Evolutionary conservation across 1,140 invertebrate genomes (phyloP).

Genomic region (Paracyclopina nana): DNA sequence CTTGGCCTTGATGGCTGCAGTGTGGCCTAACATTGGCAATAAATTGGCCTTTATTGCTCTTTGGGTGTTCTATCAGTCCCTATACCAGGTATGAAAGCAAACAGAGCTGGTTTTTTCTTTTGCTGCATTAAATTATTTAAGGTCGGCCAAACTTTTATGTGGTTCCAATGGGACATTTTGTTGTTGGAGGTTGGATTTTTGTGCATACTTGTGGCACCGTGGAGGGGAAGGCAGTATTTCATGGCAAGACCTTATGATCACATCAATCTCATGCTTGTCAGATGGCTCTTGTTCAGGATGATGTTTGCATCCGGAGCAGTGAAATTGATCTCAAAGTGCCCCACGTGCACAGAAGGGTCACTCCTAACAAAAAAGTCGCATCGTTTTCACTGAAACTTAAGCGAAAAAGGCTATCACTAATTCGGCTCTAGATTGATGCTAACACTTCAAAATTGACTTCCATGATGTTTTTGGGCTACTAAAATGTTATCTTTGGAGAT

Average conservation of each 20-base stretch:
- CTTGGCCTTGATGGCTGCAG: not conserved
- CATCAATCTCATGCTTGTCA: slow-evolving; percentile 46
- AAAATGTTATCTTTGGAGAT: too few species aligned
- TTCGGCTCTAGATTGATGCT: too few species aligned
- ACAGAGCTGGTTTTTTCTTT: too few species aligned
- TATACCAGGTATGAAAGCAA: too few species aligned
- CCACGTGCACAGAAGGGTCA: too few species aligned
- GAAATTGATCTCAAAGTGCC: slow-evolving; percentile 52
- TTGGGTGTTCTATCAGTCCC: slow-evolving; percentile 51
- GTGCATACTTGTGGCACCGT: slow-evolving; percentile 46
- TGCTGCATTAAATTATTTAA: too few species aligned
- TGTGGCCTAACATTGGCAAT: not conserved
- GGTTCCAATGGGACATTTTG: slow-evolving; percentile 57
- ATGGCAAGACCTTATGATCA: slow-evolving; percentile 27
- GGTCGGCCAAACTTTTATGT: slow-evolving; percentile 53
- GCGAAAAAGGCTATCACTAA: too few species aligned
- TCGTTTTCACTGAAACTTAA: too few species aligned
- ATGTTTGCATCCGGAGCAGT: slow-evolving; percentile 53
- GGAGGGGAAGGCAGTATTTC: slow-evolving; percentile 27
- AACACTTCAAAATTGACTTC: too few species aligned
- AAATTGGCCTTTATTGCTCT: slow-evolving; percentile 41
- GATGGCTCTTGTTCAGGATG: slow-evolving; percentile 55
- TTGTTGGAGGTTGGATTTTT: slow-evolving; percentile 54
- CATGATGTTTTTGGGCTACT: too few species aligned
- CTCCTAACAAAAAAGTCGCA: too few species aligned